These are phyloP conservation scores for Oxyteleia sp. DNA, from an alignment of 2,888 invertebrate genomes.

Conservation along the genomic window DNA sequence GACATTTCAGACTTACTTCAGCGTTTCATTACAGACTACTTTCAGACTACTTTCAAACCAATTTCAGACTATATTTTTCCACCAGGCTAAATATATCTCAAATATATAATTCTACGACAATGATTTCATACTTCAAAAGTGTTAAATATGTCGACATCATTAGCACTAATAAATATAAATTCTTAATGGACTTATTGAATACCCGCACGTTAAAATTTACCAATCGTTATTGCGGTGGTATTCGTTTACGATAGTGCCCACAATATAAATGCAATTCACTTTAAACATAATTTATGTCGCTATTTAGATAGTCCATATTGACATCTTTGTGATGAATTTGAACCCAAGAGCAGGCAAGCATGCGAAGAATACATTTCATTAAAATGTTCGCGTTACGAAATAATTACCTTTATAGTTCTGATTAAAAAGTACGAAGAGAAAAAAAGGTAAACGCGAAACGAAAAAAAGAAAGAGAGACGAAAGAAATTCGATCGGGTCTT, in stretches of 20 bases:
- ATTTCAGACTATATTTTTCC: too few relatives aligned
- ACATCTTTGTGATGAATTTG: conserved; percentile 17
- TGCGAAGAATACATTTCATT: conserved; percentile 3
- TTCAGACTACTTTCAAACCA: too few relatives aligned
- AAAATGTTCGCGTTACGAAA: conserved; percentile 19
- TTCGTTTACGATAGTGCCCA: background rate
- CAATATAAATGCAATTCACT: conserved; percentile 29
- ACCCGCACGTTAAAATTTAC: conserved; percentile 42
- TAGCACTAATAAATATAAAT: conserved; percentile 35
- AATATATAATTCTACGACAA: background rate
- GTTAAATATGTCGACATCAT: conserved; percentile 29
- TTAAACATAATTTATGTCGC: conserved; percentile 30
- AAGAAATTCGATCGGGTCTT: conserved; percentile 61
- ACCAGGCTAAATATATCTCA: background rate
- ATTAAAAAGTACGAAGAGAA: conserved; percentile 36
- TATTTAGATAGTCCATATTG: conserved; percentile 32
- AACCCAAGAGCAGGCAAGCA: background rate
- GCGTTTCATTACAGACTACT: too few relatives aligned
- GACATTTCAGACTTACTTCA: too few relatives aligned
- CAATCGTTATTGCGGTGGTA: conserved; percentile 22
- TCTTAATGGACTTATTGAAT: conserved; percentile 55
- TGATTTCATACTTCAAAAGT: conserved; percentile 18
- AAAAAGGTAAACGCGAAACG: conserved; percentile 14
- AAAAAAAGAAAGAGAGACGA: conserved; percentile 8
- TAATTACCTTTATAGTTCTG: conserved; percentile 34